These are phyloP conservation scores for Diorhabda carinulata DNA, from an alignment of 1,140 invertebrate species.

Conservation along the genomic window DNA sequence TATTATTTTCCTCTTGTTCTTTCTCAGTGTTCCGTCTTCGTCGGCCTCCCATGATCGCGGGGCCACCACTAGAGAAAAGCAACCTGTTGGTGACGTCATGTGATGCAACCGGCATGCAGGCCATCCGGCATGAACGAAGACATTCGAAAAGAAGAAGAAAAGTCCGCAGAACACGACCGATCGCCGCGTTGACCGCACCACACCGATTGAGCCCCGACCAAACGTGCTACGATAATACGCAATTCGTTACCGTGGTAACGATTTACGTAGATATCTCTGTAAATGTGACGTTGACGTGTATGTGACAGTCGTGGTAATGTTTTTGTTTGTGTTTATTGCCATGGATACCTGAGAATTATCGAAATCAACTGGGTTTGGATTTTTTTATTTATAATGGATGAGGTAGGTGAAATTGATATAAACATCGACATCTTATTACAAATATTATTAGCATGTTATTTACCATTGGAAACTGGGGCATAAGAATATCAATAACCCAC, in stretches of 20 bases:
- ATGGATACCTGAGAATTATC: conserved; percentile 5
- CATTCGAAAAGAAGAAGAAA: not conserved
- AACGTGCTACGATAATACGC: conserved; percentile 1
- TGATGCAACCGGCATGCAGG: conserved; percentile 15
- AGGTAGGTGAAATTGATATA: conserved; percentile 10
- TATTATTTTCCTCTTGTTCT: not conserved
- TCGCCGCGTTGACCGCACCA: conserved; percentile 1
- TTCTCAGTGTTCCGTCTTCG: conserved; percentile 11
- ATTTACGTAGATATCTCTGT: not conserved
- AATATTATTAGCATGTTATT: no score
- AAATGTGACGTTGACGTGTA: not conserved
- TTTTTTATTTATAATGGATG: conserved; percentile 7
- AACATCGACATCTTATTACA: not conserved
- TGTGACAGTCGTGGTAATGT: conserved; percentile 5
- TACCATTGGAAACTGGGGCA: no score
- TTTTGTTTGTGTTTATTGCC: conserved; percentile 14
- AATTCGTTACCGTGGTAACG: not conserved
- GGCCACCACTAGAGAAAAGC: conserved; percentile 20
- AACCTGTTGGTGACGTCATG: conserved; percentile 21
- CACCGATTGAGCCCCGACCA: not conserved
- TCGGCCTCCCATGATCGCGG: conserved; percentile 21
- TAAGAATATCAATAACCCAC: no score
- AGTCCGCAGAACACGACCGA: conserved; percentile 3
- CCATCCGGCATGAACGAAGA: conserved; percentile 13
- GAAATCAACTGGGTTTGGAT: conserved; percentile 5